phyloP scores from a whole-genome alignment of 2,113 vertebrate genomes.

The Carettochelys insculpta region DNA sequence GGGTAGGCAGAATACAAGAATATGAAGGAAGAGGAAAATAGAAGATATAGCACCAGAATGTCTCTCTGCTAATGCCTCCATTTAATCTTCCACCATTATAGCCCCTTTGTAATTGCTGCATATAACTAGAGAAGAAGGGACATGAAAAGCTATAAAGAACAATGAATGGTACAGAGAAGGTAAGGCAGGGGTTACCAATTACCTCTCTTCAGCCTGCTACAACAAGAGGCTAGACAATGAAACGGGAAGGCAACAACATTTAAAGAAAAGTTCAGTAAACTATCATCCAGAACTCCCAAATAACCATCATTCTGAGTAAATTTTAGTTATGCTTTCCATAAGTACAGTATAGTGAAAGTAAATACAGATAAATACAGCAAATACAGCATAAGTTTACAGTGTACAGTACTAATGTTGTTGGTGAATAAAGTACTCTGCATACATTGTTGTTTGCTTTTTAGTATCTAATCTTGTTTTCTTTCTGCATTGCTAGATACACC shows the following conservation, averaged over 20 bases:
- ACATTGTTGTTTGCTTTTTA: too few relatives aligned
- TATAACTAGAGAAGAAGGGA: background rate
- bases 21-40: background rate
- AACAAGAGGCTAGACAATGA: background rate
- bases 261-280: background rate
- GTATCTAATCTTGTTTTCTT: too few relatives aligned
- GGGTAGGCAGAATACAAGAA: background rate
- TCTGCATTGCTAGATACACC: too few relatives aligned
- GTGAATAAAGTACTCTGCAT: too few relatives aligned
- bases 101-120: background rate
- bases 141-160: background rate
- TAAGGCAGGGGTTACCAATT: background rate
- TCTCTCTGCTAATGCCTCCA: background rate
- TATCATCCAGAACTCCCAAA: too few relatives aligned
- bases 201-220: rapidly evolving
- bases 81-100: background rate
- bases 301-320: too few relatives aligned
- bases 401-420: too few relatives aligned
- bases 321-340: too few relatives aligned
- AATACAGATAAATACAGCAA: too few relatives aligned
- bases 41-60: background rate
- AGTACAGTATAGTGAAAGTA: too few relatives aligned
- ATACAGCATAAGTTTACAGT: too few relatives aligned
- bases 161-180: background rate
- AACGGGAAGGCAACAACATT: background rate